Evolutionary conservation across 2,888 invertebrate genomes (phyloP).

Genomic region (Stenodera caucasica): DNA sequence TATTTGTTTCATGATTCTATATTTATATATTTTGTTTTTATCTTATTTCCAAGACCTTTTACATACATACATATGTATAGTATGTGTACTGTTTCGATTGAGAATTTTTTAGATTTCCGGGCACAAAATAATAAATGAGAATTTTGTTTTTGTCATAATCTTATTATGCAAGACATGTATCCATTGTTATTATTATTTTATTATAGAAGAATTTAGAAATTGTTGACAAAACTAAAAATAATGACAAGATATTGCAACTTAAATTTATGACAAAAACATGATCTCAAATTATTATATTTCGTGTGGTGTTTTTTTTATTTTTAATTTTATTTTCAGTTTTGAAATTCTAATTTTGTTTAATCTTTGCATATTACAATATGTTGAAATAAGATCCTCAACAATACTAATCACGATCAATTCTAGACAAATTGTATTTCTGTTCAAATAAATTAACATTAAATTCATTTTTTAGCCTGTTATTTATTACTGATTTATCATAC

Average conservation of each 20-base stretch:
- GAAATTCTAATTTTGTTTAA: too few relatives aligned
- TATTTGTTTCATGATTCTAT: background rate
- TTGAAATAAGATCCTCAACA: too few relatives aligned
- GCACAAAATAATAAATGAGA: background rate
- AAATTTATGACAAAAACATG: background rate
- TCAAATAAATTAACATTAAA: too few relatives aligned
- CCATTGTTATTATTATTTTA: background rate
- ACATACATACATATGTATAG: too few relatives aligned
- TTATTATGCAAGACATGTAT: background rate
- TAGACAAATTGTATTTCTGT: too few relatives aligned
- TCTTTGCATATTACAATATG: too few relatives aligned
- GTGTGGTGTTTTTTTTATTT: too few relatives aligned
- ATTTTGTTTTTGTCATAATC: background rate
- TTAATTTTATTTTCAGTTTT: too few relatives aligned
- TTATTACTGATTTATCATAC: too few relatives aligned
- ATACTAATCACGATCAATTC: too few relatives aligned
- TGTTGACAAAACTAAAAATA: constrained; percentile 1
- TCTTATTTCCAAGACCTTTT: background rate
- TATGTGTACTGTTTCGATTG: too few relatives aligned
- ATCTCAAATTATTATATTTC: background rate
- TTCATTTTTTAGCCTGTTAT: too few relatives aligned
- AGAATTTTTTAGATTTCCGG: constrained; percentile 9
- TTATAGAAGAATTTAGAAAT: background rate
- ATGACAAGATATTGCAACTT: background rate
- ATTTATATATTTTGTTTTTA: background rate